Evolutionary conservation across 2,797 vertebrate genomes (phyloP).

Genomic region (Sebastes taczanowskii): DNA sequence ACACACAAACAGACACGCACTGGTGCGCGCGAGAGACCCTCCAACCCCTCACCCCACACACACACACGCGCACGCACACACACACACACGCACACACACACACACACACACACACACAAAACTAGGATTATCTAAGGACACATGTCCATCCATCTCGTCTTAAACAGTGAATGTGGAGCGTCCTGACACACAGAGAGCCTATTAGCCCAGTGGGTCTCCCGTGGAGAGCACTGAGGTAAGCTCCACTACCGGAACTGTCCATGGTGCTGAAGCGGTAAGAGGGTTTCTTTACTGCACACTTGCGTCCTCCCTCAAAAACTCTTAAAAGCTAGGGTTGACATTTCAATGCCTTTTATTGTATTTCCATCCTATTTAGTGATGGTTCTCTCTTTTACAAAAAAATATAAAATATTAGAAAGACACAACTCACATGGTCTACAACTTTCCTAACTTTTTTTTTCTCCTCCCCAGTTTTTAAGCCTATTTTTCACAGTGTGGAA

Average conservation of each 20-base stretch:
- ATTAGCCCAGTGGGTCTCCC: conserved; percentile 62
- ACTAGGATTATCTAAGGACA: conserved; percentile 68
- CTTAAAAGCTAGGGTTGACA: conserved; percentile 77
- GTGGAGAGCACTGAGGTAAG: conserved; percentile 70
- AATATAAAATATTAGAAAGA: conserved; percentile 47
- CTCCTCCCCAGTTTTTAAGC: conserved; percentile 19
- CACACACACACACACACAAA: conserved; percentile 11
- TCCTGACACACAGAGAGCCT: conserved; percentile 68
- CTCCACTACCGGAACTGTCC: conserved; percentile 79
- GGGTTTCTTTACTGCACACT: conserved; percentile 75
- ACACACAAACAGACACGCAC: neutral
- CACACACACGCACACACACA: neutral
- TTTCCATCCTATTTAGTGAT: conserved; percentile 78
- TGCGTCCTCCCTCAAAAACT: conserved; percentile 71
- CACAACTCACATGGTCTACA: conserved; percentile 22
- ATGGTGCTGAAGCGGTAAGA: conserved; percentile 83
- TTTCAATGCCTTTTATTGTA: conserved; percentile 79
- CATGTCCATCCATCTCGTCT: conserved; percentile 64
- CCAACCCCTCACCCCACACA: too few relatives aligned
- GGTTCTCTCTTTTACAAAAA: conserved; percentile 53
- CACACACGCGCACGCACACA: neutral
- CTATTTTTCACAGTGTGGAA: conserved; percentile 15
- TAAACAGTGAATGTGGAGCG: conserved; percentile 57
- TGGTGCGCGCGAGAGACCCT: neutral
- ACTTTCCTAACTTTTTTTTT: conserved; percentile 53